These are phyloP conservation scores for Tychaedon coryphoeus DNA, from an alignment of 2,113 vertebrate genomes.

Conservation along the genomic window DNA sequence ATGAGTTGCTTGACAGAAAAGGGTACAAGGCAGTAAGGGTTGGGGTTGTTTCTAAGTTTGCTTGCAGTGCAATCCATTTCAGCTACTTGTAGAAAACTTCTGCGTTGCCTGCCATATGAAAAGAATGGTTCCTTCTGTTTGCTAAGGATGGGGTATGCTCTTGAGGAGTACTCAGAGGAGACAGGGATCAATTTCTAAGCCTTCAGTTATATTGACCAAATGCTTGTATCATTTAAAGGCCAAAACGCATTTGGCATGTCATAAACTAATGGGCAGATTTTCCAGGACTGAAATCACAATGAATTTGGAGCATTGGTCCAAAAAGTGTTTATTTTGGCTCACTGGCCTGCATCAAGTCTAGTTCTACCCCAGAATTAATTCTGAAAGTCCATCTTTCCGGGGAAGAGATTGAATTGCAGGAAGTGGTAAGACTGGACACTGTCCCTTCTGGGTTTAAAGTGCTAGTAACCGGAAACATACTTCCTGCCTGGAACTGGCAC, in stretches of 20 bases:
- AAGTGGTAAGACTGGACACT: background rate
- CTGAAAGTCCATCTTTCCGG: background rate
- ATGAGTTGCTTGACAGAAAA: background rate
- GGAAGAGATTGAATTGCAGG: background rate
- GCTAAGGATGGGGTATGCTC: background rate
- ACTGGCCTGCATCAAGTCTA: background rate
- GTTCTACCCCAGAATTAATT: background rate
- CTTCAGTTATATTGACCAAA: background rate
- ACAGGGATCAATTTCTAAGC: background rate
- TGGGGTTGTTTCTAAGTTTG: background rate
- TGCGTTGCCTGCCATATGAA: accelerated
- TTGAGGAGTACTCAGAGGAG: background rate
- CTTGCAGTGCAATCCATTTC: background rate
- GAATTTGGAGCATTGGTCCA: background rate
- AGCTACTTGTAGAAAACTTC: background rate
- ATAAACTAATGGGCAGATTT: background rate
- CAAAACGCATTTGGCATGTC: background rate
- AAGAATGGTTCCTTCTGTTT: background rate
- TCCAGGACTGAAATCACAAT: background rate
- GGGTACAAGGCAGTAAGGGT: background rate
- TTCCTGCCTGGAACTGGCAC: background rate
- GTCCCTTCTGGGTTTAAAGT: background rate
- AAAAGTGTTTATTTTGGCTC: background rate
- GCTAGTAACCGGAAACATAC: background rate
- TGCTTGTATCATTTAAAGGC: background rate